Evolutionary conservation across 2,888 invertebrate species (phyloP), one percentile per base, ranked within the genome.

Genomic region (Phaonia tiefii): DNA sequence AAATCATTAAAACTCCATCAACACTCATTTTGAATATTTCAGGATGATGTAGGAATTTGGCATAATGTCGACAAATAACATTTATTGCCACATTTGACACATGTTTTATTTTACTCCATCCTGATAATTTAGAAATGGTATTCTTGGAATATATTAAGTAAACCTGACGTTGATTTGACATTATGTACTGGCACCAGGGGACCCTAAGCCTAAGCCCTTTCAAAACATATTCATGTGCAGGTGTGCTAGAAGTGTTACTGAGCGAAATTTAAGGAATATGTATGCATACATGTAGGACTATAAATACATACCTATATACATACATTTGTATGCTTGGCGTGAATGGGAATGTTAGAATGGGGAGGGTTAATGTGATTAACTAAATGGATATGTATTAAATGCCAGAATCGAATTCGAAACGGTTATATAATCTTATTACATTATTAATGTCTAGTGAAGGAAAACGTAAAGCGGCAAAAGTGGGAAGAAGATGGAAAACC

Each of bases 381-480:
- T 25, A 51, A 42, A 65, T 54, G 54, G 20, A 39, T 31, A 10
- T 75, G 60, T 75, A 15, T 11, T 70, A 75, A 75, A 70, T 75
- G 42, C n/a, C 69, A 70, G 75, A 49, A 75, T 69, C 69, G 60
- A 39, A 42, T 75, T 75, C 4, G 60, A 37, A 11, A 69, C 51
- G 60, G 17, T 51, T 60, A 49, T 39, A 51, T 69, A 49, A 75
- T 69, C 75, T 42, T 63, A 70, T 70, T 60, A 69, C 60, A 37
- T 69, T 60, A 17, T 51, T 63, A 51, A 67, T 75, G 31, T 17
- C 31, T 37, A 22, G n/a, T 39, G 7, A 37, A 11, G 49, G 39
- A 60, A 4, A 49, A 51, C 37, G 5, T n/a, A 51, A 17, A 66
- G n/a, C n/a, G n/a, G n/a, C 20, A 54, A 54, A 37, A 5, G 26